These are phyloP conservation scores for Chymomyza fuscimana DNA, from an alignment of 2,888 invertebrate species.

Conservation along the genomic window DNA sequence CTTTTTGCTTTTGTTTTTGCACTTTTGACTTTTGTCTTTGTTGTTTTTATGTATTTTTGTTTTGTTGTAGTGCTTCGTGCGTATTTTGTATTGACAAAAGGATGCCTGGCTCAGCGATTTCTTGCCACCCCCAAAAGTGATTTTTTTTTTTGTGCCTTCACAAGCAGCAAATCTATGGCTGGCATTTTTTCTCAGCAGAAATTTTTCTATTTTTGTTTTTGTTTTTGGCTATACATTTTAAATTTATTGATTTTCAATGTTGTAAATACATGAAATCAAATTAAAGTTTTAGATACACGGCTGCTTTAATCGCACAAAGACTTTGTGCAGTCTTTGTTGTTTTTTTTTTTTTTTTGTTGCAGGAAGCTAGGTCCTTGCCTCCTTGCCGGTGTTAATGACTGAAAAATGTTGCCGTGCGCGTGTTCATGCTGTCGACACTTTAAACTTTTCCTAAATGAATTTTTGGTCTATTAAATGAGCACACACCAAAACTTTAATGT, in stretches of 20 bases:
- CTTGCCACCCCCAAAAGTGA: slow-evolving; percentile 55
- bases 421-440: slow-evolving; percentile 47
- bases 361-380: background rate
- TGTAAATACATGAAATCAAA: slow-evolving; percentile 26
- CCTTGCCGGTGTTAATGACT: slow-evolving; percentile 67
- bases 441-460: slow-evolving; percentile 65
- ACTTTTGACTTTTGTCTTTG: slow-evolving; percentile 72
- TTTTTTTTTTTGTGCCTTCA: slow-evolving; percentile 35
- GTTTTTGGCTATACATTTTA: slow-evolving; percentile 52
- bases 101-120: slow-evolving; percentile 74
- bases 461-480: slow-evolving; percentile 65
- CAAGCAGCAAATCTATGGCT: slow-evolving; percentile 50
- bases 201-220: slow-evolving; percentile 30
- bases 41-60: slow-evolving; percentile 50
- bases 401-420: slow-evolving; percentile 53
- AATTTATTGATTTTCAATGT: slow-evolving; percentile 72
- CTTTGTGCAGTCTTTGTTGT: slow-evolving; percentile 20
- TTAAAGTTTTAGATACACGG: slow-evolving; percentile 42
- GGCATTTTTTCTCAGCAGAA: slow-evolving; percentile 34
- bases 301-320: slow-evolving; percentile 49
- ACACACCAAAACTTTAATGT: slow-evolving; percentile 66
- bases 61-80: slow-evolving; percentile 52
- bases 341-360: background rate
- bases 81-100: slow-evolving; percentile 72
- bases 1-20: slow-evolving; percentile 49